A percentile compares a stretch with the other conserved stretches of the same genome.
Evolutionary conservation across 1,140 invertebrate genomes (phyloP).

Genomic region (Lordiphosa collinella): DNA sequence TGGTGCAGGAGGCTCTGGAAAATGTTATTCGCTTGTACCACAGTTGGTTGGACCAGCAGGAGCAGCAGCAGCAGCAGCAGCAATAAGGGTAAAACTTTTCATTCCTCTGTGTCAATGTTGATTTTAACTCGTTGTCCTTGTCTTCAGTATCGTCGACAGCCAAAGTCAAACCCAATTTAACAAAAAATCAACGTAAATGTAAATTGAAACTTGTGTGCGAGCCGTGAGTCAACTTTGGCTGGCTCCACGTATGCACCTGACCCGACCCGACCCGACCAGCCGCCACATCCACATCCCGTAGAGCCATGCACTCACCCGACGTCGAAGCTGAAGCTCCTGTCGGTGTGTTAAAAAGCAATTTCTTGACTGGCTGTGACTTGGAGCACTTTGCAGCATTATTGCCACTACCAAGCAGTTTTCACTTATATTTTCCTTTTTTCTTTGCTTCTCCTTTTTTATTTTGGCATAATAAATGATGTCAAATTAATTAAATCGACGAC

Average conservation of each 20-base stretch:
- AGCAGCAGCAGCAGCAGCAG: too few relatives aligned
- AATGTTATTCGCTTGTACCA: constrained; percentile 9
- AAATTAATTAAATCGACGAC: constrained; percentile 72
- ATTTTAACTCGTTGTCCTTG: constrained; percentile 37
- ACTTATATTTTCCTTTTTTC: constrained; percentile 13
- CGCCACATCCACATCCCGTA: too few relatives aligned
- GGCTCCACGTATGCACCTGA: constrained; percentile 14
- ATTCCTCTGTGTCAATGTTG: constrained; percentile 59
- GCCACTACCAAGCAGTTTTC: constrained; percentile 12
- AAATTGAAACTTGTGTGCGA: constrained; percentile 62
- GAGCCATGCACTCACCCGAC: too few relatives aligned
- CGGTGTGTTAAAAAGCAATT: constrained; percentile 68
- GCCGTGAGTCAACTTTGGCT: constrained; percentile 32
- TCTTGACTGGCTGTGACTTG: constrained; percentile 33
- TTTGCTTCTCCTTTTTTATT: constrained; percentile 8
- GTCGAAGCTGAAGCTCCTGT: constrained; percentile 16
- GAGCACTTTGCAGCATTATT: constrained; percentile 15
- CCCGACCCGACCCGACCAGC: neutral
- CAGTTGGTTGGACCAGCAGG: neutral
- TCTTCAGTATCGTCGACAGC: constrained; percentile 33
- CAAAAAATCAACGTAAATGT: constrained; percentile 74
- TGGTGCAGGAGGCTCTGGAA: constrained; percentile 1
- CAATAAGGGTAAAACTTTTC: constrained; percentile 7
- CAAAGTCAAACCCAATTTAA: constrained; percentile 72
- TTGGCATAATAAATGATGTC: constrained; percentile 73